A percentile compares a stretch with the other conserved stretches of the same genome.
Conservation (phyloP, 2,113 vertebrate species). For the Trinectes maculatus region DNA sequence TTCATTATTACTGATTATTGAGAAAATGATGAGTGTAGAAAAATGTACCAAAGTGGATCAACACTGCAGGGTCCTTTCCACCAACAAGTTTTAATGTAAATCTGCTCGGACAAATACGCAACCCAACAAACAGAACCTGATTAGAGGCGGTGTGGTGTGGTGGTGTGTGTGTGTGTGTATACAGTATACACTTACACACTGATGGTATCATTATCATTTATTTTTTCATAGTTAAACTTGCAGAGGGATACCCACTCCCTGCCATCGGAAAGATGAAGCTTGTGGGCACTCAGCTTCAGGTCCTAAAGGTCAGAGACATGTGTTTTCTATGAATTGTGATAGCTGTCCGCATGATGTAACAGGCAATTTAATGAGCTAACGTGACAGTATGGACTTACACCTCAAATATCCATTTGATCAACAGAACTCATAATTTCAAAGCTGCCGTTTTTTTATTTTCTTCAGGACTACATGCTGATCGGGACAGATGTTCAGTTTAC, state of each 20-base stretch:
- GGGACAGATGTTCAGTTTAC: conserved; percentile 78
- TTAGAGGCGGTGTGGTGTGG: too few relatives aligned
- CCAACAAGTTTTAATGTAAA: too few relatives aligned
- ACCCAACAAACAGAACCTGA: too few relatives aligned
- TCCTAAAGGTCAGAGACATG: conserved; percentile 73
- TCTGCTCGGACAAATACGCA: too few relatives aligned
- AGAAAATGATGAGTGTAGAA: too few relatives aligned
- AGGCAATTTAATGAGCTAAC: not conserved
- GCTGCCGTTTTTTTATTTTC: not conserved
- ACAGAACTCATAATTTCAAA: not conserved
- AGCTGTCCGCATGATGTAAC: not conserved
- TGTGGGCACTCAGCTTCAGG: conserved; percentile 70
- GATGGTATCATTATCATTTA: too few relatives aligned
- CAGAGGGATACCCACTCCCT: conserved; percentile 80
- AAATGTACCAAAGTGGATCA: too few relatives aligned
- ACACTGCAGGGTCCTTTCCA: too few relatives aligned
- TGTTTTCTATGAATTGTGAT: not conserved
- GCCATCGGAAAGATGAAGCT: conserved; percentile 78
- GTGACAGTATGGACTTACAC: not conserved
- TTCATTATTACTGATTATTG: too few relatives aligned
- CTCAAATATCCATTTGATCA: not conserved
- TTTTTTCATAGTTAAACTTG: conserved; percentile 58
- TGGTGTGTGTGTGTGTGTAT: too few relatives aligned
- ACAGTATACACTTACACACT: too few relatives aligned
- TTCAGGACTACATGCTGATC: conserved; percentile 77